A percentile compares a stretch with the other conserved stretches of the same genome.
phyloP scores from a whole-genome alignment of 2,888 invertebrate species.

The Cheilosia scutellata region DNA sequence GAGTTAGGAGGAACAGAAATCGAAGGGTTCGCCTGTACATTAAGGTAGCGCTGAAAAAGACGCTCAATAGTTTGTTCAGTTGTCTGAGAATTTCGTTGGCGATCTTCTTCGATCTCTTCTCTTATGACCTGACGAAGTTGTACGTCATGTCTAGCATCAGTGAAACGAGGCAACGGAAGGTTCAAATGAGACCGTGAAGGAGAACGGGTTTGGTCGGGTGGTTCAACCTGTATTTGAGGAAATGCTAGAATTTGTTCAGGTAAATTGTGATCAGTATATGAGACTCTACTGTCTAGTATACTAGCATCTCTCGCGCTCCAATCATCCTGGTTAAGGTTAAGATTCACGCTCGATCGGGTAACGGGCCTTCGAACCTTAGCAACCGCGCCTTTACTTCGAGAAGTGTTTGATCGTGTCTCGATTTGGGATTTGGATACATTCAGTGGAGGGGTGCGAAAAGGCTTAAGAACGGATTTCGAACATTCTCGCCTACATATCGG shows the following conservation, averaged over 20 bases:
- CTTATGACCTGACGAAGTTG: background rate
- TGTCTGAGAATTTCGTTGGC: background rate
- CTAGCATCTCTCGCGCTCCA: background rate
- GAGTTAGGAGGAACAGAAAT: background rate
- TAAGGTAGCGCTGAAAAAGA: background rate
- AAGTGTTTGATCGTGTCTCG: background rate
- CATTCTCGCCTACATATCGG: background rate
- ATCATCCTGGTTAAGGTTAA: background rate
- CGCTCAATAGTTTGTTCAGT: background rate
- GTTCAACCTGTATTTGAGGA: background rate
- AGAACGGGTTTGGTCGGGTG: background rate
- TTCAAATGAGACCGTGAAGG: too few relatives aligned
- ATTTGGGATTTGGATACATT: background rate
- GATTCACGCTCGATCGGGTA: background rate
- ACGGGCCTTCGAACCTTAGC: background rate
- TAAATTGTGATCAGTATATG: background rate
- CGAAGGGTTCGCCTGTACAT: too few relatives aligned
- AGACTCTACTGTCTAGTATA: background rate
- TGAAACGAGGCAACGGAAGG: background rate
- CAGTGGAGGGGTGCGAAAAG: background rate
- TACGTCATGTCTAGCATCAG: background rate
- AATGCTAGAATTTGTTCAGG: background rate
- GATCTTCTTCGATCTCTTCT: slow-evolving; percentile 1
- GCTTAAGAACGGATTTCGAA: background rate
- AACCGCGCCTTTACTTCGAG: background rate